These are phyloP conservation scores for Adelphocoris suturalis DNA, from an alignment of 2,888 invertebrate species.

Conservation along the genomic window DNA sequence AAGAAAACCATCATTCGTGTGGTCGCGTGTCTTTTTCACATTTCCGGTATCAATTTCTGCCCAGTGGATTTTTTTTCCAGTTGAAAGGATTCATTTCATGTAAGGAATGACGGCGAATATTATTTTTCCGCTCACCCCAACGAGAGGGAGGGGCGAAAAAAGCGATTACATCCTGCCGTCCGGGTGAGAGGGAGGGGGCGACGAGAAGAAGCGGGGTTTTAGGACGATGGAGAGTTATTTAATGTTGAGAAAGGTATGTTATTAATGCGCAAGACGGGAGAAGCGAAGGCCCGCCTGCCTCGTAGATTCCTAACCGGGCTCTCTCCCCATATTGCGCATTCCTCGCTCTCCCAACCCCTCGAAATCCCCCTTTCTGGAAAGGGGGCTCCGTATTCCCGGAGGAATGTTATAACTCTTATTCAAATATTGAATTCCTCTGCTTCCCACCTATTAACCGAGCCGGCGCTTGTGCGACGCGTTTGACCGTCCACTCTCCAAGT, in stretches of 20 bases:
- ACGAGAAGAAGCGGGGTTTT: background rate
- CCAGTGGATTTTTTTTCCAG: background rate
- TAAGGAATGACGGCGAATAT: conserved; percentile 27
- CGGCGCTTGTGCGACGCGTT: conserved; percentile 39
- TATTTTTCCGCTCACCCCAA: background rate
- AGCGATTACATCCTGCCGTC: conserved; percentile 41
- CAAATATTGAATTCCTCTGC: conserved; percentile 68
- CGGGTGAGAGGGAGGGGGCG: background rate
- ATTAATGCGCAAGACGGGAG: conserved; percentile 61
- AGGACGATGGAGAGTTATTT: conserved; percentile 59
- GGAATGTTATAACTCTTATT: conserved; percentile 71
- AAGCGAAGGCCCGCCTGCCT: conserved; percentile 37
- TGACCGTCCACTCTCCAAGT: background rate
- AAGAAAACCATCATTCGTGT: too few relatives aligned
- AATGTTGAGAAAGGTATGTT: conserved; percentile 65
- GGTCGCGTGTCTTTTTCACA: too few relatives aligned
- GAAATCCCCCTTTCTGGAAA: background rate
- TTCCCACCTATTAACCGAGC: conserved; percentile 6
- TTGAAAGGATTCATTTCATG: background rate
- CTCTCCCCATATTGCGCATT: conserved; percentile 65
- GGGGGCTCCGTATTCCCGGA: conserved; percentile 17
- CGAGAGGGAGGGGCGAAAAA: conserved; percentile 21
- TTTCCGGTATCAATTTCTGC: too few relatives aligned
- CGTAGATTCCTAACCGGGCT: conserved; percentile 57
- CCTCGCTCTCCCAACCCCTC: background rate